Percentiles rank a stretch among this genome's conserved stretches.
These are phyloP conservation scores for human DNA, from an alignment of 2,113 vertebrate genomes.

Conservation along the genomic window DNA sequence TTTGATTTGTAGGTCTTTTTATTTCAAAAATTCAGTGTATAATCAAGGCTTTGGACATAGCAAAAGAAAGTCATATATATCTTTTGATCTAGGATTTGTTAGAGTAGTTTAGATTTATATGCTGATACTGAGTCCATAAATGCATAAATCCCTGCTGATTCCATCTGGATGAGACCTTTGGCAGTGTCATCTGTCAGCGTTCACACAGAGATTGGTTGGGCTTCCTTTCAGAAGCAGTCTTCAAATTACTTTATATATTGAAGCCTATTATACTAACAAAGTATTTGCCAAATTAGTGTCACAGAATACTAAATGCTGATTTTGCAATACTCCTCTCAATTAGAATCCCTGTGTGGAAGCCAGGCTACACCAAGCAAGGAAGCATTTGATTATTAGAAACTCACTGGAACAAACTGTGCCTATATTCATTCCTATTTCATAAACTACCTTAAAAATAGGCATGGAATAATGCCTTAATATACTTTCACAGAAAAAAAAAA, in stretches of 20 bases:
- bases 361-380: constrained; percentile 34
- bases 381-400: constrained; percentile 20
- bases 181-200: not conserved
- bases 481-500: too few relatives aligned
- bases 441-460: constrained; percentile 41
- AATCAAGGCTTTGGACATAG: not conserved
- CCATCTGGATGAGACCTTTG: not conserved
- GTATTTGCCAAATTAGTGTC: not conserved
- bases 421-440: constrained; percentile 3
- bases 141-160: not conserved
- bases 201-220: not conserved
- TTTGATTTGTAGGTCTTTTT: not conserved
- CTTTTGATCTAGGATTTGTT: not conserved
- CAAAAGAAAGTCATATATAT: not conserved
- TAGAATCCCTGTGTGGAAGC: constrained; percentile 23
- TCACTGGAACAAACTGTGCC: constrained; percentile 44
- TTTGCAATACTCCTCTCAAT: constrained; percentile 16
- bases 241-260: not conserved
- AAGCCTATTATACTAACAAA: constrained; percentile 15
- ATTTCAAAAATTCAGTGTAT: not conserved
- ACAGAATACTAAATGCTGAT: constrained; percentile 45
- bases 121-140: not conserved
- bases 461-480: not conserved
- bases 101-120: not conserved
- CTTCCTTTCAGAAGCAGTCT: constrained; percentile 3